Evolutionary conservation across 2,888 invertebrate species (phyloP).

Genomic region (Temnothorax rugatulus): DNA sequence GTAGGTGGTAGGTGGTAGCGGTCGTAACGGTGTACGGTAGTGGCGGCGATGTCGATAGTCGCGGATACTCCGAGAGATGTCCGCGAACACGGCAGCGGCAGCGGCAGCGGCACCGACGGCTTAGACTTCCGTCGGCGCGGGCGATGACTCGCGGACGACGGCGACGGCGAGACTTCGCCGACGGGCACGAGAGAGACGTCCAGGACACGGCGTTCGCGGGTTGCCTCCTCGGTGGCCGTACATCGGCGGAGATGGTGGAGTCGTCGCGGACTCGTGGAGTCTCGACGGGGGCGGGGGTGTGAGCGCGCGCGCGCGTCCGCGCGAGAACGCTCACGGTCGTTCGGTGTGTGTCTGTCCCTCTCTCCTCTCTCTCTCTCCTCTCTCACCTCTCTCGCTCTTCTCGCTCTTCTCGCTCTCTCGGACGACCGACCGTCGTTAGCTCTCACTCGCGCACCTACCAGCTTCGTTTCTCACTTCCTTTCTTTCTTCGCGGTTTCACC

Average conservation of each 20-base stretch:
- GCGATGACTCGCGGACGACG: constrained; percentile 61
- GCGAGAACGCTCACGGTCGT: constrained; percentile 57
- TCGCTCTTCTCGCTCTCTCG: not conserved
- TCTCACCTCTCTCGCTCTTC: not conserved
- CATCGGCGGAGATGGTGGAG: constrained; percentile 63
- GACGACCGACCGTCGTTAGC: constrained; percentile 16
- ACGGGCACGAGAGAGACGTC: constrained; percentile 66
- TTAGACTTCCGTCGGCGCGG: constrained; percentile 44
- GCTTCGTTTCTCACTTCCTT: constrained; percentile 15
- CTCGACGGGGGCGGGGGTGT: constrained; percentile 40
- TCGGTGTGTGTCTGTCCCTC: constrained; percentile 43
- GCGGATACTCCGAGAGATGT: not conserved
- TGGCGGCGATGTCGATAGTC: not conserved
- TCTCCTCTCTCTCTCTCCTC: not conserved
- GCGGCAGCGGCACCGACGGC: not conserved
- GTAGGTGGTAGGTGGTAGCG: no score
- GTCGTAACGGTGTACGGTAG: no score
- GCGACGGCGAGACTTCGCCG: constrained; percentile 55
- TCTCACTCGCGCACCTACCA: constrained; percentile 10
- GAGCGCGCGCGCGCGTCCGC: constrained; percentile 30
- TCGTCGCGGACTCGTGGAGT: constrained; percentile 32
- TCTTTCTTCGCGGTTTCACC: constrained; percentile 2
- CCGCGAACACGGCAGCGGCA: not conserved
- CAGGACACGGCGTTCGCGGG: constrained; percentile 72
- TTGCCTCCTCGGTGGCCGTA: constrained; percentile 66